These are phyloP conservation scores for Gambusia yucatana DNA, from an alignment of 2,797 vertebrate genomes.

Conservation along the genomic window DNA sequence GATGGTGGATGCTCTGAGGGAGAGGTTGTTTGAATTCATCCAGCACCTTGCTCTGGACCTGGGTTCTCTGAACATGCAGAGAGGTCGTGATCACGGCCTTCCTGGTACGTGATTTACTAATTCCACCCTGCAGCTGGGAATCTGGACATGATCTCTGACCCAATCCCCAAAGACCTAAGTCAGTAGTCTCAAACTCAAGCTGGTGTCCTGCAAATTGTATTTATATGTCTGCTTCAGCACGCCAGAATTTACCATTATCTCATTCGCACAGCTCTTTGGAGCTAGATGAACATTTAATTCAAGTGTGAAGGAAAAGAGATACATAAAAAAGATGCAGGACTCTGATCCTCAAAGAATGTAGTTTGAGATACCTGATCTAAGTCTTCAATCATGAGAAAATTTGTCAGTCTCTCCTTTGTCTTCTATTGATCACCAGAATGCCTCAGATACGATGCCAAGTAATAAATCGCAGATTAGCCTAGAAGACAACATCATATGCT, in stretches of 20 bases:
- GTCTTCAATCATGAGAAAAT: too few species aligned
- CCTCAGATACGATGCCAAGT: neutral
- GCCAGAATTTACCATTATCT: too few species aligned
- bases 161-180: neutral
- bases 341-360: too few species aligned
- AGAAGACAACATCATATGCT: neutral
- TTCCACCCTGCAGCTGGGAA: neutral
- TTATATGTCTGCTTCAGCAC: too few species aligned
- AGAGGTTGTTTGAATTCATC: constrained; percentile 79
- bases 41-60: constrained; percentile 84
- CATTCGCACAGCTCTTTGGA: too few species aligned
- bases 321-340: too few species aligned
- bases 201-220: too few species aligned
- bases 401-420: too few species aligned
- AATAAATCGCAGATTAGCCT: neutral
- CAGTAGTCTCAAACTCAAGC: neutral
- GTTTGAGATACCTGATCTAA: too few species aligned
- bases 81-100: constrained; percentile 87
- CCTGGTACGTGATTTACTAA: constrained; percentile 76
- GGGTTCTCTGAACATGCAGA: constrained; percentile 87
- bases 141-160: neutral
- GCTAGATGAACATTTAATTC: too few species aligned
- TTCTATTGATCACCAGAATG: neutral
- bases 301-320: too few species aligned
- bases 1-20: constrained; percentile 79